Conservation (phyloP, 2,797 vertebrate genomes). For the Labroides dimidiatus region DNA sequence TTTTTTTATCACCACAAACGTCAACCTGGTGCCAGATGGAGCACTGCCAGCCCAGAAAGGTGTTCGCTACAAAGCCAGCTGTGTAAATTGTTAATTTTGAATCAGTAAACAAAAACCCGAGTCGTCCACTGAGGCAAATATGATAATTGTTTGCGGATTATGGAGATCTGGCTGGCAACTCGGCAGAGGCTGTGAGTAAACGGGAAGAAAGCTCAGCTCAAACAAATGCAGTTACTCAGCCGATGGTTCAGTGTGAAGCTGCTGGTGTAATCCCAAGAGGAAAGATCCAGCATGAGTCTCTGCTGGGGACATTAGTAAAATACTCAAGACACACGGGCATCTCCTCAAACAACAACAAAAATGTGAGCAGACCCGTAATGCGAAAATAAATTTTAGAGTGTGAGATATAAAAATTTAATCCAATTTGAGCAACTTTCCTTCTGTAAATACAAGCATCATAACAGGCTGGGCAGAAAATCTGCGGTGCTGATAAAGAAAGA, state of each 20-base stretch:
- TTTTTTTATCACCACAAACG: constrained; percentile 41
- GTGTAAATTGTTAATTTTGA: constrained; percentile 84
- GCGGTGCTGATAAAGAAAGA: no score
- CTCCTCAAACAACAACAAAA: not conserved
- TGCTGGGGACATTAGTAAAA: constrained; percentile 47
- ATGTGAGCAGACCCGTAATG: no score
- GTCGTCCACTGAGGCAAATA: constrained; percentile 81
- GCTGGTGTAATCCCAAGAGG: constrained; percentile 50
- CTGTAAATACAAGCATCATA: constrained; percentile 23
- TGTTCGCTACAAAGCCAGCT: constrained; percentile 80
- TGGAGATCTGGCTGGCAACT: constrained; percentile 79
- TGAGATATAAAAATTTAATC: no score
- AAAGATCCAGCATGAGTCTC: constrained; percentile 58
- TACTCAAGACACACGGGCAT: constrained; percentile 63
- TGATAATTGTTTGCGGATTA: constrained; percentile 86
- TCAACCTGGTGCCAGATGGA: constrained; percentile 61
- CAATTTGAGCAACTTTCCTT: constrained; percentile 23
- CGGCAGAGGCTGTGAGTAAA: constrained; percentile 81
- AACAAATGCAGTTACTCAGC: constrained; percentile 78
- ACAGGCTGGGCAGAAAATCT: not conserved
- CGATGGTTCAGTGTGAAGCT: constrained; percentile 54
- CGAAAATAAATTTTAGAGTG: no score
- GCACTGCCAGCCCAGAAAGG: constrained; percentile 65
- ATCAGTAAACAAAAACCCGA: constrained; percentile 81
- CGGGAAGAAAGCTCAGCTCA: constrained; percentile 79